A percentile compares a stretch with the other conserved stretches of the same genome.
Evolutionary conservation across 2,888 invertebrate genomes (phyloP).

Genomic region (Chymomyza fuscimana): DNA sequence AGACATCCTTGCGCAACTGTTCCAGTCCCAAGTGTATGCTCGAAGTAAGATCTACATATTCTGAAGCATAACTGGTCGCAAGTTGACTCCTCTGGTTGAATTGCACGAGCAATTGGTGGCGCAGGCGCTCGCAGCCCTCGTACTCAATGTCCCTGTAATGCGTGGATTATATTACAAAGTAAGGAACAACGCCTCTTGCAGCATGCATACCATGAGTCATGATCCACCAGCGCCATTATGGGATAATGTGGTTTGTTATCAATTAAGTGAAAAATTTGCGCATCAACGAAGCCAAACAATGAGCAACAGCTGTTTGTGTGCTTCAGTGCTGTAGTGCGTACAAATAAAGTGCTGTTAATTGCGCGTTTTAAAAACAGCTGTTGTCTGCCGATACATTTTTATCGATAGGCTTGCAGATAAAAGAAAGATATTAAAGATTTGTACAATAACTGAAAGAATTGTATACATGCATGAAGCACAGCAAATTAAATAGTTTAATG

Average conservation of each 20-base stretch:
- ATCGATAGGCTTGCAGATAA: not conserved
- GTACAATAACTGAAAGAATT: not conserved
- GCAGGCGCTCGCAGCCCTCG: slow-evolving; percentile 84
- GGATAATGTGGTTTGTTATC: not conserved
- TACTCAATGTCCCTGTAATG: slow-evolving; percentile 83
- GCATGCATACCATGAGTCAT: slow-evolving; percentile 77
- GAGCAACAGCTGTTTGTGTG: not conserved
- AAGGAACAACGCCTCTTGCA: not conserved
- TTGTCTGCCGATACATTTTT: not conserved
- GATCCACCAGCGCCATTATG: slow-evolving; percentile 78
- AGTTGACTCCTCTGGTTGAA: slow-evolving; percentile 82
- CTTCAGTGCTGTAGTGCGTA: not conserved
- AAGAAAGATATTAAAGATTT: not conserved
- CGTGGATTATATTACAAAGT: not conserved
- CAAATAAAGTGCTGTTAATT: not conserved
- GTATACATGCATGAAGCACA: not conserved
- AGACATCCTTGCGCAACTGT: slow-evolving; percentile 83
- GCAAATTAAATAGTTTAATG: not conserved
- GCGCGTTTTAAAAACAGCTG: not conserved
- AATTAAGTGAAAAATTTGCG: slow-evolving; percentile 29
- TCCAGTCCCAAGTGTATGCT: slow-evolving; percentile 83
- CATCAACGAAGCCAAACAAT: slow-evolving; percentile 26
- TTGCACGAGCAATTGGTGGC: slow-evolving; percentile 84
- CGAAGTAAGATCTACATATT: slow-evolving; percentile 82
- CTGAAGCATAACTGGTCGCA: slow-evolving; percentile 79